Percentiles rank a stretch among this genome's conserved stretches.
These are phyloP conservation scores for Drosophila ficusphila DNA, from an alignment of 1,140 invertebrate genomes.

Conservation along the genomic window DNA sequence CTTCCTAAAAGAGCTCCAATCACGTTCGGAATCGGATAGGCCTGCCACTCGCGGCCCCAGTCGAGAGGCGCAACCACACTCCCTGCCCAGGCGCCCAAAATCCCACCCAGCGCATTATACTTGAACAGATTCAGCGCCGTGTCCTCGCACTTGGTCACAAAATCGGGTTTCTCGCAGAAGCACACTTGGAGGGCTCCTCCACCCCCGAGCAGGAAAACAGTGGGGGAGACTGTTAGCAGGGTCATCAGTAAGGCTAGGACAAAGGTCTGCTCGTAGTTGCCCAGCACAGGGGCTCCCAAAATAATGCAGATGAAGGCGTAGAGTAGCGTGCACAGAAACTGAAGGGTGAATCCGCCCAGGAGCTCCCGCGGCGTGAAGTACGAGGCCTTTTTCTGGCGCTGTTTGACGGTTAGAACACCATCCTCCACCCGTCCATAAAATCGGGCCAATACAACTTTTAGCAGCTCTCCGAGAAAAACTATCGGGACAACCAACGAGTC, in stretches of 20 bases:
- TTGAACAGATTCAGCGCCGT: constrained; percentile 82
- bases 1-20: constrained; percentile 87
- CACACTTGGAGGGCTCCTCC: constrained; percentile 76
- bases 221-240: constrained; percentile 75
- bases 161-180: constrained; percentile 81
- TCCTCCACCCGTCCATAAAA: constrained; percentile 73
- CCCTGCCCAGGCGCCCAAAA: constrained; percentile 92
- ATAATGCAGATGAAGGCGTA: constrained; percentile 83
- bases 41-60: constrained; percentile 93
- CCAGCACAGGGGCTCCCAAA: constrained; percentile 78
- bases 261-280: constrained; percentile 82
- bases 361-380: constrained; percentile 72
- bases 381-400: constrained; percentile 70
- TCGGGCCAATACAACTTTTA: constrained; percentile 73
- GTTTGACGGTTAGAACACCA: constrained; percentile 59
- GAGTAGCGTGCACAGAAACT: constrained; percentile 74
- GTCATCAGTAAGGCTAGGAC: constrained; percentile 77
- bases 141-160: constrained; percentile 77
- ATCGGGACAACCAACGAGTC: constrained; percentile 83
- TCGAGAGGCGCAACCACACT: constrained; percentile 92
- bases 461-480: constrained; percentile 73
- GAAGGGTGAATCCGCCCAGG: constrained; percentile 66
- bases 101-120: constrained; percentile 85
- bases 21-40: constrained; percentile 89
- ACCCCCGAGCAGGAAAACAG: constrained; percentile 77